Evolutionary conservation across 2,888 invertebrate species (phyloP), one percentile per base, ranked within the genome.

Genomic region (Apodemia duryi): DNA sequence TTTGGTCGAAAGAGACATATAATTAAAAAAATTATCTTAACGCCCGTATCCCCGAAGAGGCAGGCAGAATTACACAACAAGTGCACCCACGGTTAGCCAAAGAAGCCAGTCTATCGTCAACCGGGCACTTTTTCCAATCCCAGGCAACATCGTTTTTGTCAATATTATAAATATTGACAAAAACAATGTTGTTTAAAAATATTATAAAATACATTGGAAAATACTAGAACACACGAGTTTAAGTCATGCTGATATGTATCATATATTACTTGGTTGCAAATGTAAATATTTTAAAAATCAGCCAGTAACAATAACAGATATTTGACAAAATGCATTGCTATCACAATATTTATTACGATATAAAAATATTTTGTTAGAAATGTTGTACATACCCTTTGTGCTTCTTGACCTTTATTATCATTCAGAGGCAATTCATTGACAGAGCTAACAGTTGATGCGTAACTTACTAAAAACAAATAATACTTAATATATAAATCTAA

Each of bases 381-480:
- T 11, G 32, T 57, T 32, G 6, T 57, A 67, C 76, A 75, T 80
- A 90, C 92, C 85, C 87, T 81, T 80, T 84, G 79, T 70, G 85
- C 85, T 69, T 91, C 91, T 73, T 86, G 84, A 67, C 79, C 81
- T 74, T 81, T 89, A 65, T 73, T 81, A 71, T 87, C 88, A 73
- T 71, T 77, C 61, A 77, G 69, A 61, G 86, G 81, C 32, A 86
- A 68, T 74, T 91, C 91, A 75, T 84, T 88, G 52, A 81, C 79
- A 65, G 89, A 91, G 38, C 85, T 88, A 67, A 83, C 83, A 64
- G 88, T 87, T 32, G 91, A 92, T 21, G 86, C 82, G 52, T 63
- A 64, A 28, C 63, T 29, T n/a, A 54, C 28, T 46, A n/a, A 57
- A 13, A 62, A 49, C 13, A 61, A n/a, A 49, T 11, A 46, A 46